Conservation (phyloP, 2,888 invertebrate genomes). For the Corbicula japonica region DNA sequence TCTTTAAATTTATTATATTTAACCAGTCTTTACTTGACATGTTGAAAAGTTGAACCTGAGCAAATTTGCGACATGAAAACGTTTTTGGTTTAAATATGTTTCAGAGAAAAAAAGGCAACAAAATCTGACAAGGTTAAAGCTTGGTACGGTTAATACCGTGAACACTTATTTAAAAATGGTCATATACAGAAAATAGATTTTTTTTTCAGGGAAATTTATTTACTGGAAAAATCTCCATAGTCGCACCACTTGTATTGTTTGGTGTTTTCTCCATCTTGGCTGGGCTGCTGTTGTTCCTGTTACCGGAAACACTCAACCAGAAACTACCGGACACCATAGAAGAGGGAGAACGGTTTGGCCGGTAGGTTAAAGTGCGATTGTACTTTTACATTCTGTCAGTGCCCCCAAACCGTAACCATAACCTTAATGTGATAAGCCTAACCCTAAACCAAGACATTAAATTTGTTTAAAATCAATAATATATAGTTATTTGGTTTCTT, state of each 20-base stretch:
- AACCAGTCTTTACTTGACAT: background rate
- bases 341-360: conserved; percentile 72
- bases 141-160: too few relatives aligned
- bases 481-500: background rate
- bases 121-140: too few relatives aligned
- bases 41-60: background rate
- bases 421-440: background rate
- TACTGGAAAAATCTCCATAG: conserved; percentile 65
- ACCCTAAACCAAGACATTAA: background rate
- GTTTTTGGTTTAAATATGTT: background rate
- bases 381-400: background rate
- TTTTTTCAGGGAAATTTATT: conserved; percentile 61
- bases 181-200: background rate
- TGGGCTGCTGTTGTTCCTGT: conserved; percentile 71
- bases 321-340: conserved; percentile 80
- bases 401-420: background rate
- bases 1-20: background rate
- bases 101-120: too few relatives aligned
- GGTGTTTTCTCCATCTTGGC: conserved; percentile 74
- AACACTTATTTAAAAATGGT: background rate
- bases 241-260: conserved; percentile 76
- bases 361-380: background rate
- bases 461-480: background rate
- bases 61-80: background rate
- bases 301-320: conserved; percentile 80